Conservation (phyloP, 2,888 invertebrate species). For the Erynnis tages region DNA sequence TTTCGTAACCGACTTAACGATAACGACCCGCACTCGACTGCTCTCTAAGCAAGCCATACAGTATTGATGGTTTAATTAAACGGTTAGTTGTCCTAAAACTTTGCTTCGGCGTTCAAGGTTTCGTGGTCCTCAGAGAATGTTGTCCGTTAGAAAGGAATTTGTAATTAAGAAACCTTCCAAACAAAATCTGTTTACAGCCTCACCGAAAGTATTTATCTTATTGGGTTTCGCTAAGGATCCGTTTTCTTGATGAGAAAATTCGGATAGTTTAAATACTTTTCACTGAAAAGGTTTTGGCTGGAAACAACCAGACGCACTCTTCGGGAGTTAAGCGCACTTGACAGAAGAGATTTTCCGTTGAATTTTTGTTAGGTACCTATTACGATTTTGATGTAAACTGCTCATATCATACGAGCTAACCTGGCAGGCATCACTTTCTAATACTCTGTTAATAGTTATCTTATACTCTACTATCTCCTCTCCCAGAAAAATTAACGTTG, state of each 20-base stretch:
- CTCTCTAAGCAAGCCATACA: slow-evolving; percentile 22
- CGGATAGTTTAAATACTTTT: slow-evolving; percentile 24
- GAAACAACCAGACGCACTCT: neutral
- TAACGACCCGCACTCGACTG: neutral
- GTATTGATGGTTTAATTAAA: slow-evolving; percentile 72
- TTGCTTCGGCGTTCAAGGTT: slow-evolving; percentile 43
- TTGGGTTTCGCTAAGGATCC: slow-evolving; percentile 37
- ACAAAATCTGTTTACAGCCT: slow-evolving; percentile 64
- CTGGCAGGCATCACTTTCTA: too few species aligned
- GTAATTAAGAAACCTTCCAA: slow-evolving; percentile 59
- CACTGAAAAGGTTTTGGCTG: slow-evolving; percentile 32
- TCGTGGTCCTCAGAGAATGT: slow-evolving; percentile 42
- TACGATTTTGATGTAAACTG: too few species aligned
- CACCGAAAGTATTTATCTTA: slow-evolving; percentile 41
- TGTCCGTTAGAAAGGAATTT: slow-evolving; percentile 61
- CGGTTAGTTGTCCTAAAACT: slow-evolving; percentile 47
- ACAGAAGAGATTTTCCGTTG: too few species aligned
- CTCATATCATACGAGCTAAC: too few species aligned
- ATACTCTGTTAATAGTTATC: too few species aligned
- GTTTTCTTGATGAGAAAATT: slow-evolving; percentile 10
- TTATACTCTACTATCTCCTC: too few species aligned
- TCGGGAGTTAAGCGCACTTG: too few species aligned
- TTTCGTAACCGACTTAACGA: too few species aligned
- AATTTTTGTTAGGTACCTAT: too few species aligned
- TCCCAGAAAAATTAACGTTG: too few species aligned